Percentiles rank a stretch among this genome's conserved stretches.
These are phyloP conservation scores for Hipparchia sbordonii DNA, from an alignment of 2,888 invertebrate genomes.

Conservation along the genomic window DNA sequence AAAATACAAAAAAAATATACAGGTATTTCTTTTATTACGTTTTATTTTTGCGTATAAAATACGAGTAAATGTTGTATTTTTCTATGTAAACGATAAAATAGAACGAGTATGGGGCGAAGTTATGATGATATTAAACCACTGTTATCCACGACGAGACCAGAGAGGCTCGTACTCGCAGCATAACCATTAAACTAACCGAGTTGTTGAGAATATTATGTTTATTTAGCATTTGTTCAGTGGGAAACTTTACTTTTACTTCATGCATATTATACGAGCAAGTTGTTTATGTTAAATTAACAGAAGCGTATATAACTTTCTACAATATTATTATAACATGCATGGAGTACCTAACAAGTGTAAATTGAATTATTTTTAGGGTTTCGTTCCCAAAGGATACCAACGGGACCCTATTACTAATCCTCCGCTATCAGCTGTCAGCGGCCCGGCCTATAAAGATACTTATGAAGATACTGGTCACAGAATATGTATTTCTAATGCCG, in stretches of 20 bases:
- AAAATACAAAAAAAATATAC: not conserved
- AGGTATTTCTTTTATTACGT: not conserved
- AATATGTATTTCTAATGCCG: no score
- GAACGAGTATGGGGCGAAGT: constrained; percentile 5
- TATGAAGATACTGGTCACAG: no score
- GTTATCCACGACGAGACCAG: constrained; percentile 1
- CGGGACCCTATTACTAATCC: no score
- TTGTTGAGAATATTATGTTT: constrained; percentile 12
- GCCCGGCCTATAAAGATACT: no score
- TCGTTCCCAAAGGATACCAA: no score
- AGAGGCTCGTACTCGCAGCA: not conserved
- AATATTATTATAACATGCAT: no score
- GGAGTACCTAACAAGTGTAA: no score
- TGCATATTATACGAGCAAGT: not conserved
- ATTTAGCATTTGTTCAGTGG: not conserved
- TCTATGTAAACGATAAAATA: constrained; percentile 8
- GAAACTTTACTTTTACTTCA: constrained; percentile 6
- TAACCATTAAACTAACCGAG: constrained; percentile 10
- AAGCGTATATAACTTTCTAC: no score
- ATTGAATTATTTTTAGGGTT: no score
- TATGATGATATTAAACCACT: constrained; percentile 15
- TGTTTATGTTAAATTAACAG: no score
- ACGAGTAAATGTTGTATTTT: constrained; percentile 4
- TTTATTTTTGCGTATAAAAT: not conserved
- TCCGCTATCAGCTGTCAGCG: no score